Conservation (phyloP, 2,113 vertebrate genomes). For the Indicator indicator region DNA sequence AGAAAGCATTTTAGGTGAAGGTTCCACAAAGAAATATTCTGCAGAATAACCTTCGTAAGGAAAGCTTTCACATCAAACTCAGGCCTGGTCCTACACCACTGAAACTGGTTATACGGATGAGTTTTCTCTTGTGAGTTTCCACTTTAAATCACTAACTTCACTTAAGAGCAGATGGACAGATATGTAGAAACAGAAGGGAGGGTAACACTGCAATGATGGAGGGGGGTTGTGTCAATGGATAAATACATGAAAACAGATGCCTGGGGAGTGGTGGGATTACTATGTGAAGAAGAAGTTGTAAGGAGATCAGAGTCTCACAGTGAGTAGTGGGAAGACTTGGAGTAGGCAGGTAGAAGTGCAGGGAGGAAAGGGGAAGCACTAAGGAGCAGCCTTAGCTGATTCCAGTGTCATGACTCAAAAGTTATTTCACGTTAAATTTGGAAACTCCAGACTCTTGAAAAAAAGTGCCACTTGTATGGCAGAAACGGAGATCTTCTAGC, state of each 20-base stretch:
- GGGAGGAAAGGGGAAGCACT: background rate
- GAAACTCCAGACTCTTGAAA: background rate
- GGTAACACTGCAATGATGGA: background rate
- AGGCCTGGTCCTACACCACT: background rate
- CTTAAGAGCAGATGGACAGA: background rate
- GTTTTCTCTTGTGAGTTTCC: background rate
- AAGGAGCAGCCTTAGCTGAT: background rate
- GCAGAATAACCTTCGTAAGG: background rate
- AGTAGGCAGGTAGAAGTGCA: background rate
- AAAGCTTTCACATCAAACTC: background rate
- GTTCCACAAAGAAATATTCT: background rate
- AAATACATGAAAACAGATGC: background rate
- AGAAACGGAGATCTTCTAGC: background rate
- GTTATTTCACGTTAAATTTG: background rate
- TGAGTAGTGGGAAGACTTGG: background rate
- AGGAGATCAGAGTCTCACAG: background rate
- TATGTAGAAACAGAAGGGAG: background rate
- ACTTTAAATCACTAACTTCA: background rate
- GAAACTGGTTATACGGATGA: background rate
- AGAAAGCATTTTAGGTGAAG: background rate
- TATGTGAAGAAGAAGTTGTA: background rate
- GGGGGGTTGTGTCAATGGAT: background rate
- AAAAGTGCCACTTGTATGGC: background rate
- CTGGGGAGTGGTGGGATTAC: background rate
- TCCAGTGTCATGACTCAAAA: background rate